Base-by-base conservation (phyloP, 1,140 invertebrate genomes). In the Rhysida immarginata region DNA sequence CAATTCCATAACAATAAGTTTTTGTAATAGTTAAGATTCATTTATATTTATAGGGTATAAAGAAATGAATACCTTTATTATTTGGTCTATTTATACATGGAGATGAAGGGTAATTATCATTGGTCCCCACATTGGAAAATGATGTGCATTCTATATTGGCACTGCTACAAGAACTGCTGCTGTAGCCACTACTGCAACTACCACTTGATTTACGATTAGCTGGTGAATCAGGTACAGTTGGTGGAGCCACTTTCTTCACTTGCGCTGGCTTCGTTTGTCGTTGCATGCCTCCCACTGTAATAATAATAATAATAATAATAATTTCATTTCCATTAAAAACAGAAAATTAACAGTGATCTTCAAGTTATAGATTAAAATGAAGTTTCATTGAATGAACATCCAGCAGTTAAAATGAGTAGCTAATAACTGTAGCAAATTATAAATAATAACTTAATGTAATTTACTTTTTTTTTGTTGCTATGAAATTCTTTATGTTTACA, bases 241-340 rank as follows among this genome's bases (percentile, higher is more conserved):
- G 84, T 53, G 85, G 85, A 42, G 84, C 80, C 65, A 87, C 84
- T 73, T 85, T 85, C 72, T 87, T 87, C 56, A 79, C 81, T 65
- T 82, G 82, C 64, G 81, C 78, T 65, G 78, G 77, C 77, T 80
- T 84, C 64, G 77, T 79, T 60, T 77, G 81, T 74, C 84, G 81
- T 68, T 80, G 84, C 81, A 86, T 84, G 61, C 84, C 84, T 72
- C 82, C 81, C 74, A 84, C 82, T 84, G 29, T 54, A n/a, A n/a
- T n/a, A n/a, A n/a, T n/a, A n/a, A n/a, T n/a, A n/a, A n/a, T n/a
- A n/a, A n/a, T n/a, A n/a, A n/a, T n/a, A n/a, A n/a, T n/a, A n/a
- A n/a, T n/a, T n/a, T n/a, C n/a, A n/a, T n/a, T n/a, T n/a, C n/a
- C n/a, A n/a, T n/a, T n/a, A n/a, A n/a, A n/a, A n/a, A n/a, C n/a